Evolutionary conservation across 2,113 vertebrate species (phyloP).

Genomic region (Spea bombifrons): DNA sequence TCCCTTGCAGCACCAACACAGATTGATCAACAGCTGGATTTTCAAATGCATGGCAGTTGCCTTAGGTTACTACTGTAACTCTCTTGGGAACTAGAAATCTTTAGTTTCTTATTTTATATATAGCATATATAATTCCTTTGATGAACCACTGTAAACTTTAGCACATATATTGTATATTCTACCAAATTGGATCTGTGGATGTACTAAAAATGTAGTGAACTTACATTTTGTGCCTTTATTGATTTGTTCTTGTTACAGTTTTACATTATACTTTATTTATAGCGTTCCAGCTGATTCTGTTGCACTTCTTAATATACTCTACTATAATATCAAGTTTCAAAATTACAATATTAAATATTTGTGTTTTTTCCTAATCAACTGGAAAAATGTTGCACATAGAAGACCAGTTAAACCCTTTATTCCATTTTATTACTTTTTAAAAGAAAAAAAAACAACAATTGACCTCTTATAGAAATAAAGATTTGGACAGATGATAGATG

Average conservation of each 20-base stretch:
- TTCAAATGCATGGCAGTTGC: constrained; percentile 7
- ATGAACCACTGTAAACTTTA: neutral
- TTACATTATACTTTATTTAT: neutral
- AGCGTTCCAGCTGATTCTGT: no score
- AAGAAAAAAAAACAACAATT: no score
- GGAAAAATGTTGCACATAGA: no score
- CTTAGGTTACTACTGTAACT: constrained; percentile 19
- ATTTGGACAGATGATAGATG: no score
- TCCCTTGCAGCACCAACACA: constrained; percentile 28
- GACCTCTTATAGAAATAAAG: no score
- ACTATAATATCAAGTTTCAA: no score
- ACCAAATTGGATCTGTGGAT: neutral
- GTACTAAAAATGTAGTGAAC: neutral
- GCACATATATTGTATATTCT: neutral
- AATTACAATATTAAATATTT: no score
- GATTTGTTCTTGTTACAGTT: neutral
- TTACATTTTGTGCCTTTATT: neutral
- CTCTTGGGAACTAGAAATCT: constrained; percentile 9
- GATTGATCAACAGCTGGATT: constrained; percentile 40
- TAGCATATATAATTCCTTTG: neutral
- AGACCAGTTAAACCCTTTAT: no score
- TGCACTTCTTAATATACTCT: no score
- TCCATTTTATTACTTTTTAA: no score
- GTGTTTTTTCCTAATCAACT: no score
- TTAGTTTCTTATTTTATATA: neutral